Evolutionary conservation across 2,888 invertebrate species (phyloP).

Genomic region (Isotomurus palustris): DNA sequence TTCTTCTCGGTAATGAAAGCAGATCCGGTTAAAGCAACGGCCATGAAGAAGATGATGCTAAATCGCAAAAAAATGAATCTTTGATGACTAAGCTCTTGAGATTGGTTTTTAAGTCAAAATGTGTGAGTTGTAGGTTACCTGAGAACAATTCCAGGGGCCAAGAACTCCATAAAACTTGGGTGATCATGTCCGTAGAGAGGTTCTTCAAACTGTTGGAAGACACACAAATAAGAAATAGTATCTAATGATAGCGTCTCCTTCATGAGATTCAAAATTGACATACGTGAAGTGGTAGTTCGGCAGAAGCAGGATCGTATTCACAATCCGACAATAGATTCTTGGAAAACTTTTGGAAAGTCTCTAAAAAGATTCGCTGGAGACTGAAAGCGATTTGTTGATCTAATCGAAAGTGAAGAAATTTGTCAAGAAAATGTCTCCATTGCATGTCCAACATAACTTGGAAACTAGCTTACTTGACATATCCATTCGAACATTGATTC

Average conservation of each 20-base stretch:
- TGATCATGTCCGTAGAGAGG: constrained; percentile 84
- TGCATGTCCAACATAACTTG: not conserved
- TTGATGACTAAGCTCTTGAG: not conserved
- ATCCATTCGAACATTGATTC: constrained; percentile 83
- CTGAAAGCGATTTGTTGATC: constrained; percentile 92
- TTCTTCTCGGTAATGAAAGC: constrained; percentile 85
- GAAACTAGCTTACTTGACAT: constrained; percentile 70
- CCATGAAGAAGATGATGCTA: constrained; percentile 94
- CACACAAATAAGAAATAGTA: not conserved
- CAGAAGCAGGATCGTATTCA: constrained; percentile 51
- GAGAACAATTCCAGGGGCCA: constrained; percentile 89
- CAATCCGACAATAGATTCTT: constrained; percentile 65
- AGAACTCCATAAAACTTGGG: constrained; percentile 92
- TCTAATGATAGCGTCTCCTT: not conserved
- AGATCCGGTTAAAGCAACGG: constrained; percentile 88
- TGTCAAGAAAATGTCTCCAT: not conserved
- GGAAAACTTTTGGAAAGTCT: constrained; percentile 81
- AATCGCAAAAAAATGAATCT: constrained; percentile 46
- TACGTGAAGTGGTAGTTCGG: constrained; percentile 38
- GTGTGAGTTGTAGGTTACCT: constrained; percentile 57
- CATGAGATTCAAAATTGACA: not conserved
- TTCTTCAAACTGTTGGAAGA: constrained; percentile 62
- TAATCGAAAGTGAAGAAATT: constrained; percentile 48
- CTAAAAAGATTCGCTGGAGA: constrained; percentile 77
- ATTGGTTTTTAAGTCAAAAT: no score